Evolutionary conservation across 2,113 vertebrate species (phyloP), one percentile per base, ranked within the genome.

Genomic region (Hemibagrus wyckioides): DNA sequence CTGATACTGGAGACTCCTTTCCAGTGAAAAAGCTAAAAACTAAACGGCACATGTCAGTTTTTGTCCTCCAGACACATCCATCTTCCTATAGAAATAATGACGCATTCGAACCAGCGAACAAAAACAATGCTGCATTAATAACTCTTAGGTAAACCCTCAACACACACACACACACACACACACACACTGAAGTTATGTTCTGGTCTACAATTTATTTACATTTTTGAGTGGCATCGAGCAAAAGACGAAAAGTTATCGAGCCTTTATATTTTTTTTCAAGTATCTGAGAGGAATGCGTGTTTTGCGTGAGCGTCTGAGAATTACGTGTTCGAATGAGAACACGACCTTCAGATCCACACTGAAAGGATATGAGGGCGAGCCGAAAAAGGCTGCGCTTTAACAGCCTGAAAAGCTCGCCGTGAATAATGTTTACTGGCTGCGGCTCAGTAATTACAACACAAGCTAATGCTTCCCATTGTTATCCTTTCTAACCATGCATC

Each of bases 291-390:
- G n/a, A 33, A 52, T 30, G 15, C 52, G 28, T 52, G 48, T 52
- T 54, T n/a, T 19, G 75, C n/a, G n/a, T 33, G 48, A 28, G 52
- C 23, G 2, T 36, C 30, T 80, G 44, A 80, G 33, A 57, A 81
- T 25, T 81, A 25, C 1, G 13, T 81, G 57, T 48, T 77, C 25
- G 80, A 86, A 80, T 39, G 33, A 82, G 67, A 87, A 59, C 39
- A 59, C 73, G 79, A 87, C 82, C 85, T 85, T 85, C 76, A 57
- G 63, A 73, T 85, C 85, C 82, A 87, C 87, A 81, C 85, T 80
- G 56, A 84, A 76, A 79, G 71, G 54, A 89, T 59, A 79, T 83
- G 75, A 80, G 85, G 39, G 63, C 39, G 6, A 54, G 75, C 33
- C 33, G 33, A 56, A 2, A n/a, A 65, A 73, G 6, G 33, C 63